phyloP scores from a whole-genome alignment of 2,113 vertebrate species.

The Riparia riparia region DNA sequence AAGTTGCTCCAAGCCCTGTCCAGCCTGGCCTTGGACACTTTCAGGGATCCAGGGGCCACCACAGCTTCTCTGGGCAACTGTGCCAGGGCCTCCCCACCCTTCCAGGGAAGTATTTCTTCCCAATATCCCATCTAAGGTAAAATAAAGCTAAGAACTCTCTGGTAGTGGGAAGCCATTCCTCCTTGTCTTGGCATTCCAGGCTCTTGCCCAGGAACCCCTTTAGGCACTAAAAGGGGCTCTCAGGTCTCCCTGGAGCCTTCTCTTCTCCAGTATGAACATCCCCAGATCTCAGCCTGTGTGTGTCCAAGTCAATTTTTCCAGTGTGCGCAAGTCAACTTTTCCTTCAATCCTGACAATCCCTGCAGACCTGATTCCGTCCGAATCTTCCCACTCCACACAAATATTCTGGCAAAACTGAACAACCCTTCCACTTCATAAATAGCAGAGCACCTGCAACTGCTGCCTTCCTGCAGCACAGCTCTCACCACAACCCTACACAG shows the following conservation, averaged over 20 bases:
- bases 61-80: background rate
- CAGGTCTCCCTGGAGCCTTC: background rate
- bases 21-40: rapidly evolving
- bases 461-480: background rate
- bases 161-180: background rate
- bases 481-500: background rate
- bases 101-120: rapidly evolving
- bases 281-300: background rate
- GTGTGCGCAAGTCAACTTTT: background rate
- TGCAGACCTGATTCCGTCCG: background rate
- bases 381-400: background rate
- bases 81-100: rapidly evolving
- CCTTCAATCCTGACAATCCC: background rate
- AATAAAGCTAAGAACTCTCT: background rate
- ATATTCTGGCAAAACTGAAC: background rate
- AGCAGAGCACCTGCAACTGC: background rate
- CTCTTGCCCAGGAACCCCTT: background rate
- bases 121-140: background rate
- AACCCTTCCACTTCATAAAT: background rate
- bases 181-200: background rate
- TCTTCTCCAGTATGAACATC: background rate
- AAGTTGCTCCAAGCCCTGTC: rapidly evolving
- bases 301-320: background rate
- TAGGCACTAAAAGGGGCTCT: background rate
- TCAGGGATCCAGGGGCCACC: background rate